Conservation (phyloP, 1,140 invertebrate species). For the Zophobas atratus region DNA sequence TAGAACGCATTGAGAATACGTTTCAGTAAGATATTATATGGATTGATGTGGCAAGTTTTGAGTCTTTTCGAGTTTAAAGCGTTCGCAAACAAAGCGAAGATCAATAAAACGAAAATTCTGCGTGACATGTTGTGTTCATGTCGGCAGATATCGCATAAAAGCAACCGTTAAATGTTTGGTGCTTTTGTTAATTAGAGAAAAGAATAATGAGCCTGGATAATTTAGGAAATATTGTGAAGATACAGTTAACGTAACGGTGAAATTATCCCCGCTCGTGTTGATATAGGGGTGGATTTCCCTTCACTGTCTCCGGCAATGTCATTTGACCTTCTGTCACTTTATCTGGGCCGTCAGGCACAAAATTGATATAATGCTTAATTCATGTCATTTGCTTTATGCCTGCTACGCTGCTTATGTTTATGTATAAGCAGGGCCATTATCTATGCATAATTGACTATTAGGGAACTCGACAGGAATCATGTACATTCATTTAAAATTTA, state of each 20-base stretch:
- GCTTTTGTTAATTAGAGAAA: constrained; percentile 1
- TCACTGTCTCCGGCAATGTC: constrained; percentile 54
- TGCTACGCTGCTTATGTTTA: constrained; percentile 57
- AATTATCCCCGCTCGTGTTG: constrained; percentile 37
- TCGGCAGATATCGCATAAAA: too few relatives aligned
- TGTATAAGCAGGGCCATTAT: constrained; percentile 58
- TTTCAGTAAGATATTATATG: constrained; percentile 49
- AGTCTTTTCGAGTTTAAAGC: background rate
- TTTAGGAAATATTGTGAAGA: constrained; percentile 11
- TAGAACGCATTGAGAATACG: constrained; percentile 51
- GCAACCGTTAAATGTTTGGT: background rate
- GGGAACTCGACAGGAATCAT: constrained; percentile 40
- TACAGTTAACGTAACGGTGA: constrained; percentile 28
- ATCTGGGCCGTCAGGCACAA: constrained; percentile 64
- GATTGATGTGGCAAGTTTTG: constrained; percentile 50
- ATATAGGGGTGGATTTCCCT: constrained; percentile 50
- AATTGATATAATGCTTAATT: constrained; percentile 68
- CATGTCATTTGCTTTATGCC: constrained; percentile 63
- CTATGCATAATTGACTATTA: constrained; percentile 62
- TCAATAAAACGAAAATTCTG: constrained; percentile 27
- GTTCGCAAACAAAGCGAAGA: constrained; percentile 9
- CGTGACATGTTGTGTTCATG: background rate
- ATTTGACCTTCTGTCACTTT: constrained; percentile 66
- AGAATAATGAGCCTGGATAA: constrained; percentile 23
- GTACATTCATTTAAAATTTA: constrained; percentile 60